phyloP scores from a whole-genome alignment of 1,140 invertebrate genomes.

The Solenopsis fugax region DNA sequence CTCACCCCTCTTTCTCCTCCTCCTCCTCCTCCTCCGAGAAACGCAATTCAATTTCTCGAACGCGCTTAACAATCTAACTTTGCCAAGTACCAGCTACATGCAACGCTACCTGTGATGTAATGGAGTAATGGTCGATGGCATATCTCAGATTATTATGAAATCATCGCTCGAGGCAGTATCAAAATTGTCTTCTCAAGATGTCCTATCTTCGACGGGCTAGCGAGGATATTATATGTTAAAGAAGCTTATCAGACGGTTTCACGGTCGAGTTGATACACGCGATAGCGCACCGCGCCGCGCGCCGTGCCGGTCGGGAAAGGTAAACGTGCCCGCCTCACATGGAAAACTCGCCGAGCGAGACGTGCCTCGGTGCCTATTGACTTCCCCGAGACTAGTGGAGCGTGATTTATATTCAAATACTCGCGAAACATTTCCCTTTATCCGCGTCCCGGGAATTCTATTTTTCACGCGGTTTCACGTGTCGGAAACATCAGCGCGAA shows the following conservation, averaged over 20 bases:
- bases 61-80: slow-evolving; percentile 45
- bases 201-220: slow-evolving; percentile 43
- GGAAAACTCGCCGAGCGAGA: background rate
- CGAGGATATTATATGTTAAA: slow-evolving; percentile 60
- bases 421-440: slow-evolving; percentile 53
- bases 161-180: slow-evolving; percentile 54
- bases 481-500: slow-evolving; percentile 20
- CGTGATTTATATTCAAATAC: slow-evolving; percentile 60
- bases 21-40: background rate
- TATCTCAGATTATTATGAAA: slow-evolving; percentile 61
- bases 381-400: slow-evolving; percentile 28
- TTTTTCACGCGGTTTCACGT: slow-evolving; percentile 40
- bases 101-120: slow-evolving; percentile 47
- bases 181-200: slow-evolving; percentile 65
- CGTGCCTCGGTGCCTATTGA: slow-evolving; percentile 41
- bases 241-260: slow-evolving; percentile 64
- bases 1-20: background rate
- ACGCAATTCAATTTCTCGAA: slow-evolving; percentile 60
- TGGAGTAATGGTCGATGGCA: slow-evolving; percentile 58
- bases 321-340: background rate
- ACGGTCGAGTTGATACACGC: slow-evolving; percentile 33
- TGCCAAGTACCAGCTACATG: slow-evolving; percentile 42
- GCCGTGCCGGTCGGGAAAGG: background rate
- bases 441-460: slow-evolving; percentile 18
- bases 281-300: slow-evolving; percentile 1